Evolutionary conservation across 2,113 vertebrate species (phyloP), one percentile per base, ranked within the genome.

Genomic region (Acrocephalus arundinaceus): DNA sequence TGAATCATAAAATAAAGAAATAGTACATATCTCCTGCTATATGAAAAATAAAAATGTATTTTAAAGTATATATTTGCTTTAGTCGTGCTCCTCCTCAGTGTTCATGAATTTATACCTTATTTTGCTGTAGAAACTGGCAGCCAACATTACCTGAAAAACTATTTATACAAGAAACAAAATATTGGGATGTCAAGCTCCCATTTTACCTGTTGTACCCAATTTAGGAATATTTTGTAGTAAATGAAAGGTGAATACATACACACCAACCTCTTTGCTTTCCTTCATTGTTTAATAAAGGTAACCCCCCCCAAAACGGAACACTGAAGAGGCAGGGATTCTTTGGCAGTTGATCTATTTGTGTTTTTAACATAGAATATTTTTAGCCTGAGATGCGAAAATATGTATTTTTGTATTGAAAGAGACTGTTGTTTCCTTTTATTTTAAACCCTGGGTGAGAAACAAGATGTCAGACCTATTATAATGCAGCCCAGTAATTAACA

Each of bases 391-490:
- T 81, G 67, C 55, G 74, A 74, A 95, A 95, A 81, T 91, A 77
- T 7, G 0, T 84, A 46, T 20, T 95, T 94, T 73, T 89, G 46
- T 94, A 76, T 89, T 87, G 86, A 94, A 80, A 86, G 76, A 76
- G 61, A 30, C 76, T 86, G 83, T 91, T 85, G 75, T 93, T 96
- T 93, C 63, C 80, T 89, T 94, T 96, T 96, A 78, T 92, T 96
- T 92, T 90, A 96, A 92, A 95, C 37, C 23, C 77, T 93, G 83
- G 57, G 81, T 87, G 74, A 84, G 74, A 96, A 95, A 82, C 89
- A 91, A 96, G 74, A 95, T 87, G 89, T 91, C 95, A 95, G 93
- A 93, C 89, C 94, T 94, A 94, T 96, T 95, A 87, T 95, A 96
- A 91, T 93, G 87, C 85, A 95, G 83, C 89, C 91, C 66, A 76